These are phyloP conservation scores for Cistogaster globosa DNA, from an alignment of 2,888 invertebrate genomes.

Conservation along the genomic window DNA sequence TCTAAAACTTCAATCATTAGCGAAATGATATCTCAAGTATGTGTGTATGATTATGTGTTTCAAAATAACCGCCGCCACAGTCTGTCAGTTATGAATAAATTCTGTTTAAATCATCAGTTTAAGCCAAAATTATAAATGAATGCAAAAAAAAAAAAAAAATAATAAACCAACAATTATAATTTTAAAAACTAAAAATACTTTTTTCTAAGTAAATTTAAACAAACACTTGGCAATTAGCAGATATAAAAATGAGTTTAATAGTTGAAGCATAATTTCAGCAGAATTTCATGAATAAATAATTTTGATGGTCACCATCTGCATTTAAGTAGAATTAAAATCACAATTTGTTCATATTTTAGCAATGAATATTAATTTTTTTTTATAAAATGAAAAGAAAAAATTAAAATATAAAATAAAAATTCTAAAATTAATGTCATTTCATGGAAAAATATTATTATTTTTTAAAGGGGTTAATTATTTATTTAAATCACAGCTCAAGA, in stretches of 20 bases:
- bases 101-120: constrained; percentile 41
- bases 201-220: not conserved
- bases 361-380: not conserved
- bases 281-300: constrained; percentile 4
- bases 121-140: not conserved
- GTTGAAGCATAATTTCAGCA: not conserved
- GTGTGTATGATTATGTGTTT: not conserved
- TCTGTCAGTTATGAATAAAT: constrained; percentile 45
- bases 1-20: constrained; percentile 53
- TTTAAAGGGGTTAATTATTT: too few species aligned
- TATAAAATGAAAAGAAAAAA: too few species aligned
- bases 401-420: too few species aligned
- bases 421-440: too few species aligned
- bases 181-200: not conserved
- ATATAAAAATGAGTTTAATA: not conserved
- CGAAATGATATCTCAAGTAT: constrained; percentile 14
- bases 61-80: constrained; percentile 29
- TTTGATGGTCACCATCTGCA: constrained; percentile 1
- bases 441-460: too few species aligned
- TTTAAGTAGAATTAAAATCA: constrained; percentile 33
- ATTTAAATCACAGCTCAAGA: too few species aligned
- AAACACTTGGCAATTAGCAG: constrained; percentile 3
- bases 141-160: too few species aligned
- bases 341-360: constrained; percentile 10
- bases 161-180: not conserved